Percentiles rank a stretch among this genome's conserved stretches.
phyloP scores from a whole-genome alignment of 2,888 invertebrate species.

The Hofmannophila pseudospretella region DNA sequence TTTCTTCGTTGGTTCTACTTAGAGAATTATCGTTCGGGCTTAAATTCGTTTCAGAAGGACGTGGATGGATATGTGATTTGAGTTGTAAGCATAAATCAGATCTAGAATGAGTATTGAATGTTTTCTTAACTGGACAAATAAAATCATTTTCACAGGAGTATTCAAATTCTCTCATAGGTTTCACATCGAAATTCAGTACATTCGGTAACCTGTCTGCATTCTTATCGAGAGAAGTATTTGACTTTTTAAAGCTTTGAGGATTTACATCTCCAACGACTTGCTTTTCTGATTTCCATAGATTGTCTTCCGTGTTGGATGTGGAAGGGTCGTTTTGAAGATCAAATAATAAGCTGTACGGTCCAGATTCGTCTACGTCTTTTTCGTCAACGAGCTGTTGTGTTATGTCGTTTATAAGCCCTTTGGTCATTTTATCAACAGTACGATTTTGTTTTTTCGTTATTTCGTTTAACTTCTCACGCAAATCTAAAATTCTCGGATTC shows the following conservation, averaged over 20 bases:
- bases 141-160: constrained; percentile 68
- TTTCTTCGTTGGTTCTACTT: constrained; percentile 81
- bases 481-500: constrained; percentile 66
- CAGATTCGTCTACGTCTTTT: constrained; percentile 70
- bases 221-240: constrained; percentile 38
- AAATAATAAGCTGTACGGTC: constrained; percentile 80
- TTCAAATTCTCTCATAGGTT: constrained; percentile 68
- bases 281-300: constrained; percentile 41
- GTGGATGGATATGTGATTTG: constrained; percentile 54
- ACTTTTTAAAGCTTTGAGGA: constrained; percentile 34
- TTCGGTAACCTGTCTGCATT: constrained; percentile 60
- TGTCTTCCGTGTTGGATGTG: constrained; percentile 42
- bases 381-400: constrained; percentile 64
- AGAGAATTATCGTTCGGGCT: constrained; percentile 70
- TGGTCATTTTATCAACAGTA: constrained; percentile 60
- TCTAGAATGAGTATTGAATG: constrained; percentile 62
- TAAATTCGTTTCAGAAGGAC: constrained; percentile 54
- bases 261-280: constrained; percentile 27
- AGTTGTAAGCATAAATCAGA: constrained; percentile 67
- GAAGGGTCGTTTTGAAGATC: constrained; percentile 64
- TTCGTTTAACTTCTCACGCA: constrained; percentile 66
- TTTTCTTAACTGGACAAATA: constrained; percentile 46
- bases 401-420: constrained; percentile 61
- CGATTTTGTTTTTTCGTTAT: constrained; percentile 65
- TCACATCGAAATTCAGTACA: constrained; percentile 66